Evolutionary conservation across 2,797 vertebrate genomes (phyloP).

Genomic region (Aplochiton taeniatus): DNA sequence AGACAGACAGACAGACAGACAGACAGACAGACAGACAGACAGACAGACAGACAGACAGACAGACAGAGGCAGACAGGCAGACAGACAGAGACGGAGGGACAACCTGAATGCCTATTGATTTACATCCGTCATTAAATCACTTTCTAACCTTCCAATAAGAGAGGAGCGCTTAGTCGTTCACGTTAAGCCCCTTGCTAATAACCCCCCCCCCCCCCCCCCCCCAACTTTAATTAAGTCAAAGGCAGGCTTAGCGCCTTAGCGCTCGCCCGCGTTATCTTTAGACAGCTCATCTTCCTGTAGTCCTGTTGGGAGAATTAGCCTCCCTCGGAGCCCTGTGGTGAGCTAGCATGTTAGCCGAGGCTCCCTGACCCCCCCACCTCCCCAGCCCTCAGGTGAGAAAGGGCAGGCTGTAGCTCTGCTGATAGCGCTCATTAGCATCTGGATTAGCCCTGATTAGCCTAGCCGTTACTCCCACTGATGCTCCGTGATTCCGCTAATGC

Average conservation of each 20-base stretch:
- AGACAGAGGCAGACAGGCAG: not conserved
- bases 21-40: not conserved
- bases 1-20: not conserved
- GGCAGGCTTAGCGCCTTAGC: conserved; percentile 49
- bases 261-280: conserved; percentile 51
- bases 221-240: conserved; percentile 67
- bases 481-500: conserved; percentile 32
- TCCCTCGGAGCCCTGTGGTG: conserved; percentile 55
- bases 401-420: conserved; percentile 37
- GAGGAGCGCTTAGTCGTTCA: conserved; percentile 52
- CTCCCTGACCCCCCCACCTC: conserved; percentile 27
- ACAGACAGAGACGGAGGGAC: not conserved
- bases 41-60: not conserved
- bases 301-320: conserved; percentile 55
- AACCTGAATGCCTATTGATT: conserved; percentile 14
- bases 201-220: no score
- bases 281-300: conserved; percentile 56
- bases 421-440: conserved; percentile 63
- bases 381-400: conserved; percentile 58
- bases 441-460: conserved; percentile 67
- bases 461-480: conserved; percentile 52
- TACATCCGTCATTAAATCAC: conserved; percentile 52
- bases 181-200: conserved; percentile 52
- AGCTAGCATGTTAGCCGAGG: conserved; percentile 24
- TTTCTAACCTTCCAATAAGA: conserved; percentile 63